Evolutionary conservation across 1,140 invertebrate genomes (phyloP), one percentile per base, ranked within the genome.

Genomic region (Musca domestica): DNA sequence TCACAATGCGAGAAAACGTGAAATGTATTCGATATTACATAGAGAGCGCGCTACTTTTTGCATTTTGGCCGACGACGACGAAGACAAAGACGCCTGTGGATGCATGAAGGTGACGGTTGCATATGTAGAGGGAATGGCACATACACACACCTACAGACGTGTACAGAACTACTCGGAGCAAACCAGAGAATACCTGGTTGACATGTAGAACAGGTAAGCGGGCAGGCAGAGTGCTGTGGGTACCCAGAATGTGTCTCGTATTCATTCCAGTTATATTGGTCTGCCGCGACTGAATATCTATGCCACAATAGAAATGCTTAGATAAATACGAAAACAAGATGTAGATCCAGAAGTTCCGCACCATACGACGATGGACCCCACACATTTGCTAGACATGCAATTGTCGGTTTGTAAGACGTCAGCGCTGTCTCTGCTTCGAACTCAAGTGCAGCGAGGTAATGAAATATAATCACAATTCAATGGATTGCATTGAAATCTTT

Each of bases 381-480:
- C 34, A 41, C 34, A 41, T 41, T 41, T 12, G 5, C 34, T 41
- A 41, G 34, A 12, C 34, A 12, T 9, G 34, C 2, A 12, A 30
- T 30, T 41, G 34, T 41, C 12, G 5, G 34, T 41, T 12, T 5
- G 34, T 12, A 5, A 41, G 12, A 41, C 34, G 34, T 41, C 34
- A 41, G 34, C 34, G 2, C 10, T 41, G 4, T 41, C 12, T 41
- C 34, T 41, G 34, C 34, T 41, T 41, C 34, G 34, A 52, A 68
- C 25, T 41, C 47, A 47, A 61, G 58, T 58, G 67, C 56, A 68
- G 48, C 46, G 67, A 68, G 49, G 54, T 58, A 64, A 68, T 63
- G 66, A 68, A 68, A 64, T 68, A 48, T 68, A 68, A 68, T 68
- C 67, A 68, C 67, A 64, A 68, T 68, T 68, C 67, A 68, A 68